phyloP scores from a whole-genome alignment of 2,113 vertebrate genomes.

The Phylloscopus trochilus region DNA sequence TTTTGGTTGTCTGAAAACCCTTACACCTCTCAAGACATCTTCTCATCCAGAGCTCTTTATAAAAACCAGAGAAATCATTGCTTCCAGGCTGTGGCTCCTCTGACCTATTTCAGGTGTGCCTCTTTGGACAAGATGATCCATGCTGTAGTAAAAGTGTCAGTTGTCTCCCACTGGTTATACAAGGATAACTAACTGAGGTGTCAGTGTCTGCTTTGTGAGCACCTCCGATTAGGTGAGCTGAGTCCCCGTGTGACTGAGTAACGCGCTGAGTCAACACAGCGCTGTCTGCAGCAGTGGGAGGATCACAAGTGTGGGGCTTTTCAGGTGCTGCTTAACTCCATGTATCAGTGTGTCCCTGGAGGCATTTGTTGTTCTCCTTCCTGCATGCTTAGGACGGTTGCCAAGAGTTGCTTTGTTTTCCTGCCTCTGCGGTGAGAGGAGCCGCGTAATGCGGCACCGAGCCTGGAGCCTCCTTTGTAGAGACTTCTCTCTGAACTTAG shows the following conservation, averaged over 20 bases:
- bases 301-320: neutral
- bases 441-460: accelerated
- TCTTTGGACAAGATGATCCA: neutral
- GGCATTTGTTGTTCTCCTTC: neutral
- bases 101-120: neutral
- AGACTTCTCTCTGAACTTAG: neutral
- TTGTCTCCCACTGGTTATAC: neutral
- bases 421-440: neutral
- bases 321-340: neutral
- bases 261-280: neutral
- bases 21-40: neutral
- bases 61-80: neutral
- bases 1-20: neutral
- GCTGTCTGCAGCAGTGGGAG: neutral
- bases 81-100: neutral
- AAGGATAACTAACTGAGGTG: neutral
- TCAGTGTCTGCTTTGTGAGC: neutral
- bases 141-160: neutral
- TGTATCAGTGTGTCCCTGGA: neutral
- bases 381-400: neutral
- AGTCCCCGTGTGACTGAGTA: neutral
- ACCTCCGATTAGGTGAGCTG: neutral
- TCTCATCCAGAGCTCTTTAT: neutral
- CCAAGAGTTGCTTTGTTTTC: neutral
- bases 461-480: neutral